Base-by-base conservation (phyloP, 2,888 invertebrate species). In the Peribatodes rhomboidaria region DNA sequence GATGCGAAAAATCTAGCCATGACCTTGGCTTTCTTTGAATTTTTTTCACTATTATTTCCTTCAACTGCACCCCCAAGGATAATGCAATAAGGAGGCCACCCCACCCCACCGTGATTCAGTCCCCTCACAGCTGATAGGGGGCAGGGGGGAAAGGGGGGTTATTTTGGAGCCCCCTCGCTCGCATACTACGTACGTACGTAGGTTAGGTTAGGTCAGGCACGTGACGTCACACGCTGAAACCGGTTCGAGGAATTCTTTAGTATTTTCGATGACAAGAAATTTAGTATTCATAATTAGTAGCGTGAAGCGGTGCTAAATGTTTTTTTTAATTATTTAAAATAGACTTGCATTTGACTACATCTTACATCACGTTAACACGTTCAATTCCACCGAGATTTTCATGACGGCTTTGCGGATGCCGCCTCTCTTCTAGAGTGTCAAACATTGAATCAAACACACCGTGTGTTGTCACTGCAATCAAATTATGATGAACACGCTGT, bases 51-150 rank as follows among this genome's bases (percentile, higher is more conserved):
- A 62, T 53, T 61, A 73, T 60, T 46, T 73, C 72, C 20, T 73
- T 75, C 74, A 70, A 72, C 55, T 77, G 73, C 75, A 77, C 47
- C 69, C 65, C 73, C 71, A 74, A 77, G 76, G 76, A 80, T 81
- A 82, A 82, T 83, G 83, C 80, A 83, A 79, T 81, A 81, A 82
- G 78, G 72, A 77, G 75, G 47, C 61, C 64, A 65, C 58, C 70
- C 56, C 53, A 18, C 54, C 50, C 65, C 42, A 49, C 49, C 41
- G 50, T 18, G 49, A 47, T 39, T 61, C 54, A 31, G 13, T 62
- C 65, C 71, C 70, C 68, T 55, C 67, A 62, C 81, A 82, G 79
- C 79, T 78, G 81, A 73, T 72, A 65, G 68, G 77, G 67, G 49
- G 49, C 3, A 67, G 77, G 67, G 49, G 49, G 14, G 9, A 4